Percentiles rank a stretch among this genome's conserved stretches.
Evolutionary conservation across 2,113 vertebrate species (phyloP).

Genomic region (Alces alces): DNA sequence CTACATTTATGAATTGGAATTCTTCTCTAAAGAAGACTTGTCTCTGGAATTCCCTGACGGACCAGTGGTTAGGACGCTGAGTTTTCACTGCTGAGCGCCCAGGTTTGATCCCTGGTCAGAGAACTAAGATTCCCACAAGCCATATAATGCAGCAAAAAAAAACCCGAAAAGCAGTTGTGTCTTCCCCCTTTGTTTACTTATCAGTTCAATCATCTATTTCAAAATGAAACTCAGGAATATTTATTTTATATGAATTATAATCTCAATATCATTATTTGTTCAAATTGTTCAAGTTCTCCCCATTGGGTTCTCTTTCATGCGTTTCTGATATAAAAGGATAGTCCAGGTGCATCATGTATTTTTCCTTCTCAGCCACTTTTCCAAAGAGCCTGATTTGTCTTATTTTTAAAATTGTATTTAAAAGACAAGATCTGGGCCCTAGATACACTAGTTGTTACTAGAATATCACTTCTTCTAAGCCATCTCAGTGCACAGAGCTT

Average conservation of each 20-base stretch:
- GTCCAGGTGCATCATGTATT: not conserved
- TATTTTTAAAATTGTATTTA: slow-evolving; percentile 12
- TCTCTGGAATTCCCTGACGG: not conserved
- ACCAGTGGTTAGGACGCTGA: not conserved
- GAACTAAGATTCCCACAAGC: not conserved
- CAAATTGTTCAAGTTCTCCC: not conserved
- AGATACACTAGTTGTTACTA: not conserved
- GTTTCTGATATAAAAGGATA: not conserved
- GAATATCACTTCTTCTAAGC: not conserved
- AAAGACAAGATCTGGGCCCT: not conserved
- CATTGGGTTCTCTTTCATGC: not conserved
- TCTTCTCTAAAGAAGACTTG: not conserved
- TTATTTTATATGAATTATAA: not conserved
- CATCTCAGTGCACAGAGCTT: not conserved
- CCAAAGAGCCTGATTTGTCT: not conserved
- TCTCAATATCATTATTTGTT: not conserved
- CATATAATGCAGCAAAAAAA: not conserved
- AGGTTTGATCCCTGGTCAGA: not conserved
- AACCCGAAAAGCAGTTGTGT: not conserved
- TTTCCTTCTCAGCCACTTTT: not conserved
- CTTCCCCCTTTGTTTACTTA: not conserved
- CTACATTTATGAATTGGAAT: not conserved
- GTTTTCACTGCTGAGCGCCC: not conserved
- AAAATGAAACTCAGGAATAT: not conserved
- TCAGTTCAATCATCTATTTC: slow-evolving; percentile 3